A percentile compares a stretch with the other conserved stretches of the same genome.
Evolutionary conservation across 2,113 vertebrate genomes (phyloP).

Genomic region (Taxidea taxus): DNA sequence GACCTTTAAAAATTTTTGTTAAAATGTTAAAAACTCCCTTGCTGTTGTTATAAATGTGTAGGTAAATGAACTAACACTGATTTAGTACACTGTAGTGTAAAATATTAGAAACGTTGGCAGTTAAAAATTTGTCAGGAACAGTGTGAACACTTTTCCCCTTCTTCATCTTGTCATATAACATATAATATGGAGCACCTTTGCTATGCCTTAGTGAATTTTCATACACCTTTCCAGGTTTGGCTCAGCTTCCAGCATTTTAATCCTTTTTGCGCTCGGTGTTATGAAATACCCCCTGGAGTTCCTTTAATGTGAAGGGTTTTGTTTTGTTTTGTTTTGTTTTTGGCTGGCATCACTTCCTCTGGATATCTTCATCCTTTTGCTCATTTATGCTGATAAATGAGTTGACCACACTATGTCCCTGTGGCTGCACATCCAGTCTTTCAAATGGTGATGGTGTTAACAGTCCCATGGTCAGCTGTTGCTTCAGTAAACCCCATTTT

Average conservation of each 20-base stretch:
- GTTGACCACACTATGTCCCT: background rate
- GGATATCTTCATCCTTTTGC: background rate
- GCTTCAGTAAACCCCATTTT: background rate
- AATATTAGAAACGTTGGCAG: background rate
- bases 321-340: background rate
- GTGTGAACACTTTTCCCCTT: background rate
- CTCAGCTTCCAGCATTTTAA: background rate
- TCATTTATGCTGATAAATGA: background rate
- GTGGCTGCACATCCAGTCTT: background rate
- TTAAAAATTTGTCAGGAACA: background rate
- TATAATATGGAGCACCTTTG: background rate
- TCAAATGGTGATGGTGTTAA: too few relatives aligned
- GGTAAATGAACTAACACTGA: background rate
- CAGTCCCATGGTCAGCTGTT: background rate
- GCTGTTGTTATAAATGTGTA: background rate
- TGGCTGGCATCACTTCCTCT: background rate
- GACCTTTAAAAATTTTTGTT: background rate
- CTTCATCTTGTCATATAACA: background rate
- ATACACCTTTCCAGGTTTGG: background rate
- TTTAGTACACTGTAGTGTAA: background rate
- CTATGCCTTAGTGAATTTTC: background rate
- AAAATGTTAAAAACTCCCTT: background rate
- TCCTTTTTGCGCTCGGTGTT: background rate
- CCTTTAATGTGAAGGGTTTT: background rate
- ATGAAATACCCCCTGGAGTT: background rate